Percentiles rank a stretch among this genome's conserved stretches.
These are phyloP conservation scores for Entomobrya proxima DNA, from an alignment of 2,888 invertebrate species.

Conservation along the genomic window DNA sequence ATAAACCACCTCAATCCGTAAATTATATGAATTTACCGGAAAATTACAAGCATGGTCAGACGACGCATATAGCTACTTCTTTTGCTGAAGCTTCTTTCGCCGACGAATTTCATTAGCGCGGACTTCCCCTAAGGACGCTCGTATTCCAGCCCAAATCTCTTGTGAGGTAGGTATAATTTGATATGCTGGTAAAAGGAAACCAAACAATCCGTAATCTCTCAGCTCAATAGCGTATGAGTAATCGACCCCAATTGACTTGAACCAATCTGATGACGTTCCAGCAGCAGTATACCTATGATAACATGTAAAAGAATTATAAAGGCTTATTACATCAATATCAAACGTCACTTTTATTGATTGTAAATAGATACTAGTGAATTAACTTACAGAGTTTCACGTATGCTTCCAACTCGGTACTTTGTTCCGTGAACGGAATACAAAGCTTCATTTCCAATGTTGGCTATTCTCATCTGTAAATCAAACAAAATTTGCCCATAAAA, in stretches of 20 bases:
- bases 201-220: conserved; percentile 56
- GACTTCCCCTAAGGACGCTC: conserved; percentile 46
- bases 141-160: conserved; percentile 63
- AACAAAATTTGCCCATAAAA: background rate
- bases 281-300: conserved; percentile 42
- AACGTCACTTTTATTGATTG: background rate
- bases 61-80: too few species aligned
- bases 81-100: background rate
- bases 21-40: too few species aligned
- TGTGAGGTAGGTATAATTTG: conserved; percentile 62
- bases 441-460: conserved; percentile 57
- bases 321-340: too few species aligned
- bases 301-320: background rate
- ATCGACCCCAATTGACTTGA: conserved; percentile 57
- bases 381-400: conserved; percentile 54
- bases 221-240: conserved; percentile 59
- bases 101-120: conserved; percentile 18
- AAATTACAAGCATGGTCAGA: too few species aligned
- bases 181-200: conserved; percentile 60
- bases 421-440: conserved; percentile 58
- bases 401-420: conserved; percentile 56
- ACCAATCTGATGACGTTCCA: conserved; percentile 54
- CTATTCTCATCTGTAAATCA: conserved; percentile 47
- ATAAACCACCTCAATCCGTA: too few species aligned
- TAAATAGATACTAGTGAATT: background rate